Evolutionary conservation across 2,888 invertebrate species (phyloP), one percentile per base, ranked within the genome.

Genomic region (Erebia palarica): DNA sequence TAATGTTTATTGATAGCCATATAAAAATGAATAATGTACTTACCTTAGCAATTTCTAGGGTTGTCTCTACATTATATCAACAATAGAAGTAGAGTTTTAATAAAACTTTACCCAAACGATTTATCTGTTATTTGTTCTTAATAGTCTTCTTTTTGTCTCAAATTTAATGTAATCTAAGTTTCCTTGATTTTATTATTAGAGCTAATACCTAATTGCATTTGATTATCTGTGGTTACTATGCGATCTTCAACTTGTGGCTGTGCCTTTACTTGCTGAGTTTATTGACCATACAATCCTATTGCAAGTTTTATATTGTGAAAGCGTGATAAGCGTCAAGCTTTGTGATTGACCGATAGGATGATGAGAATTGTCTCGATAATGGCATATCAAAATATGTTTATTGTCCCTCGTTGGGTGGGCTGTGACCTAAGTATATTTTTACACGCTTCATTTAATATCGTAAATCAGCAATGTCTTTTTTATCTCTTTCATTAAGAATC

Each of bases 161-260:
- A 53, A n/a, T 53, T 7, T 11, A 1, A 61, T 18, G 16, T 44
- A 18, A 18, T 47, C 13, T 3, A 16, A n/a, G 60, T 60, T 42
- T 60, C 11, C 60, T 60, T 60, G 60, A 42, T 44, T 44, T 60
- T 60, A 60, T 42, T 60, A 60, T 10, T 16, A 42, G 10, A 42
- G 18, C 18, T 61, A 61, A 47, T 61, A 47, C n/a, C n/a, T n/a
- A n/a, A 47, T 61, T 47, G 61, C 61, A 18, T n/a, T 18, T 9
- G 44, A 44, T 61, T 61, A 61, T 36, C 5, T 42, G 11, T 18
- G 18, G 47, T 18, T 44, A 61, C 18, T 61, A 2, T 21, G 27
- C 27, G 47, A 61, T 47, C 61, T 61, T 61, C 61, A 18, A 47
- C 44, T 16, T 42, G 11, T 16, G 21, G 7, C 36, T 36, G 47